These are phyloP conservation scores for Abscondita cerata DNA, from an alignment of 2,888 invertebrate species.

Conservation along the genomic window DNA sequence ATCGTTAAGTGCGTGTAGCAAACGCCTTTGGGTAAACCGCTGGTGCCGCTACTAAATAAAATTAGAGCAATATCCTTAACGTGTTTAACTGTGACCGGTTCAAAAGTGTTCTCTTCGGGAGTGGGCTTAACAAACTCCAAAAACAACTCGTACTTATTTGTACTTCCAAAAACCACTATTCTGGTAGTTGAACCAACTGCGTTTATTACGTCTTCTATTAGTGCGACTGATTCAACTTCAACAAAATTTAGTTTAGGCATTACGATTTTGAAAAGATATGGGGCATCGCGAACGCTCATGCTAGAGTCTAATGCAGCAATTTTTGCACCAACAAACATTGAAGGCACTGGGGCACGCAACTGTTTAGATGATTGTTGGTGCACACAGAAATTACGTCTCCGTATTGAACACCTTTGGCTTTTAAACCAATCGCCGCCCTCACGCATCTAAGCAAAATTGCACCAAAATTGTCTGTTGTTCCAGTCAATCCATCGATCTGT, in stretches of 20 bases:
- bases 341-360: slow-evolving; percentile 48
- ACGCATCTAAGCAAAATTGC: background rate
- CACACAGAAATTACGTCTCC: background rate
- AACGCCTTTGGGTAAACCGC: slow-evolving; percentile 54
- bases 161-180: slow-evolving; percentile 38
- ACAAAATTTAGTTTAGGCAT: slow-evolving; percentile 41
- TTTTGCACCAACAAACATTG: slow-evolving; percentile 55
- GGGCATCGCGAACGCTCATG: slow-evolving; percentile 35
- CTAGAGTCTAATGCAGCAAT: slow-evolving; percentile 36
- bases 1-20: slow-evolving; percentile 41
- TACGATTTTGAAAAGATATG: slow-evolving; percentile 34
- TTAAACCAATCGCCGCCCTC: background rate
- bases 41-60: slow-evolving; percentile 47
- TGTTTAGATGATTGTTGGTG: background rate
- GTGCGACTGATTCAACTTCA: slow-evolving; percentile 27
- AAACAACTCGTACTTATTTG: slow-evolving; percentile 15
- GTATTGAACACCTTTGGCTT: background rate
- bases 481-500: slow-evolving; percentile 3
- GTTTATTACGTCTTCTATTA: slow-evolving; percentile 33
- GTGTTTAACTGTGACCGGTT: slow-evolving; percentile 22
- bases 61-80: slow-evolving; percentile 34
- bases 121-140: slow-evolving; percentile 42
- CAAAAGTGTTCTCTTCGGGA: slow-evolving; percentile 32
- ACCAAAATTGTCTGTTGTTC: background rate
- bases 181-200: slow-evolving; percentile 25